phyloP scores from a whole-genome alignment of 2,797 vertebrate genomes.

The Gastrophryne carolinensis region DNA sequence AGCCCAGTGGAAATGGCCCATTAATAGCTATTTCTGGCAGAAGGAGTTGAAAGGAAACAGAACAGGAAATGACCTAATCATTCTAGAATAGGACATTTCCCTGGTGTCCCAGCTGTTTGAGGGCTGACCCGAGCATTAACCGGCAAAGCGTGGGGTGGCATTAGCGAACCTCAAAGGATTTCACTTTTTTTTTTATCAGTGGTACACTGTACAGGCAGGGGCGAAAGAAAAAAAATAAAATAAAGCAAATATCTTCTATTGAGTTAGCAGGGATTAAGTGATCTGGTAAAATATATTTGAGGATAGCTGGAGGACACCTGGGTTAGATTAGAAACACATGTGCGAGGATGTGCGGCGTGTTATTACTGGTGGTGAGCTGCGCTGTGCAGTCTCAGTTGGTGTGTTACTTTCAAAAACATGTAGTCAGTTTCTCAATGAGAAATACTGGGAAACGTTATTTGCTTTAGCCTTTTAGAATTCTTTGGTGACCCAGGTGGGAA shows the following conservation, averaged over 20 bases:
- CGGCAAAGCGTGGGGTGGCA: slow-evolving; percentile 62
- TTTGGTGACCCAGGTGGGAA: background rate
- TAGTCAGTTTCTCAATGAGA: background rate
- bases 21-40: slow-evolving; percentile 75
- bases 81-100: slow-evolving; percentile 68
- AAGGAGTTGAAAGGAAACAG: slow-evolving; percentile 73
- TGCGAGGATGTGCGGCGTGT: slow-evolving; percentile 7
- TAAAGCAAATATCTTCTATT: slow-evolving; percentile 13
- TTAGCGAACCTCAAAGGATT: slow-evolving; percentile 54
- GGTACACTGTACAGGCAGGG: background rate
- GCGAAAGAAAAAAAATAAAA: background rate
- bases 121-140: slow-evolving; percentile 66
- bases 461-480: background rate
- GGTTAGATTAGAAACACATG: slow-evolving; percentile 43
- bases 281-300: slow-evolving; percentile 2
- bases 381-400: background rate
- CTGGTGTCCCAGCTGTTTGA: slow-evolving; percentile 68
- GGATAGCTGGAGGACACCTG: slow-evolving; percentile 29
- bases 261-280: slow-evolving; percentile 18
- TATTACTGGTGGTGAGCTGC: background rate
- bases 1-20: slow-evolving; percentile 71
- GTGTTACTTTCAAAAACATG: slow-evolving; percentile 3
- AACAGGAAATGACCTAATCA: slow-evolving; percentile 80
- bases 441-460: background rate
- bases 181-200: slow-evolving; percentile 28